Evolutionary conservation across 2,888 invertebrate species (phyloP).

Genomic region (Eristalis pertinax): DNA sequence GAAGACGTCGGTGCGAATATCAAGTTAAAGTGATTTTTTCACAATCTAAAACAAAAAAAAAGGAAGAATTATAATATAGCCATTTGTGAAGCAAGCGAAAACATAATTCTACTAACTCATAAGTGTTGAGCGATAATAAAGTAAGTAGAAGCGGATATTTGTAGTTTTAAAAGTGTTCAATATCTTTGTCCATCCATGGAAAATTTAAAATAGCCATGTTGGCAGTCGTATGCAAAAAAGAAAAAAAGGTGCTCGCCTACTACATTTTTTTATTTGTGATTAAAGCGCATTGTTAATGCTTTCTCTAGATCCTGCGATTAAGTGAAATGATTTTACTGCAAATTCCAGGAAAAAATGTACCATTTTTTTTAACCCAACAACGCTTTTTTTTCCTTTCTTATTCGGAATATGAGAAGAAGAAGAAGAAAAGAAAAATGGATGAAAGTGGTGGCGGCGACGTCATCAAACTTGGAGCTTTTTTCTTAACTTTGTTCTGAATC

Average conservation of each 20-base stretch:
- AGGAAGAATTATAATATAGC: conserved; percentile 73
- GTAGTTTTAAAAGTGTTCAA: conserved; percentile 8
- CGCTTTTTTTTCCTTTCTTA: not conserved
- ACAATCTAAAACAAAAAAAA: conserved; percentile 50
- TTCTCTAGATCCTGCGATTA: not conserved
- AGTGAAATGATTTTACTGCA: not conserved
- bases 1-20: conserved; percentile 66
- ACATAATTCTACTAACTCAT: not conserved
- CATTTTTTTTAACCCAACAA: not conserved
- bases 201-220: conserved; percentile 31
- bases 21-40: conserved; percentile 68
- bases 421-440: conserved; percentile 14
- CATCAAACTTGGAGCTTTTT: conserved; percentile 61
- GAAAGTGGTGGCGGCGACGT: conserved; percentile 62
- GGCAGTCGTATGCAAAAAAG: conserved; percentile 3
- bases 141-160: conserved; percentile 39
- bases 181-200: not conserved
- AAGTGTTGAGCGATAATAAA: conserved; percentile 23
- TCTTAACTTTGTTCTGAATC: conserved; percentile 7
- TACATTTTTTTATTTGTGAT: not conserved
- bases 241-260: conserved; percentile 2
- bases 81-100: conserved; percentile 37
- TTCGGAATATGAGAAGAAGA: not conserved
- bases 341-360: not conserved
- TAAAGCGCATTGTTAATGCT: not conserved